Conservation (phyloP, 2,797 vertebrate species). For the Microtus californicus region DNA sequence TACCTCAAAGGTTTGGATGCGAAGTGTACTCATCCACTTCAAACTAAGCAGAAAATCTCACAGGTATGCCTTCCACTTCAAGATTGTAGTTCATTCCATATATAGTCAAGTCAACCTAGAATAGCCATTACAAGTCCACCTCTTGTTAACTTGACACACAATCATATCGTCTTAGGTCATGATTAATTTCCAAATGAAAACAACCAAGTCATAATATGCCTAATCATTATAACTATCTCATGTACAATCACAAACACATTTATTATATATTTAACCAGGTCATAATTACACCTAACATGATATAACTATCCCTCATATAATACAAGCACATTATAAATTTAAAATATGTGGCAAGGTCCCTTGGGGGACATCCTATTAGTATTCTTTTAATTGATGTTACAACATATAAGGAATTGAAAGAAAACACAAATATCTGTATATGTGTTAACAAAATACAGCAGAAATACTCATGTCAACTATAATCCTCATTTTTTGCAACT, state of each 20-base stretch:
- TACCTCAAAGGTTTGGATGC: neutral
- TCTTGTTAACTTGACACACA: neutral
- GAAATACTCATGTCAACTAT: neutral
- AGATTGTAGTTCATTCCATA: neutral
- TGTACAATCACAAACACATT: neutral
- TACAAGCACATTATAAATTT: neutral
- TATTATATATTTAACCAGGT: neutral
- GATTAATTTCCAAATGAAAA: neutral
- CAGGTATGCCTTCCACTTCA: neutral
- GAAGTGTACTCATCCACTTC: neutral
- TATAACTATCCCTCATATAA: neutral
- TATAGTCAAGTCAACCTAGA: neutral
- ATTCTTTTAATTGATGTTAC: neutral
- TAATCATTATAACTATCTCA: neutral
- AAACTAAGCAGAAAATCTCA: neutral
- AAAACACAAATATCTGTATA: neutral
- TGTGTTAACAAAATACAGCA: neutral
- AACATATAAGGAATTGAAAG: neutral
- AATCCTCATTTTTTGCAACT: neutral
- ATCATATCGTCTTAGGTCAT: neutral
- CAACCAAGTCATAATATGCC: neutral
- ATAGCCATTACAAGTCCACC: neutral
- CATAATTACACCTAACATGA: neutral
- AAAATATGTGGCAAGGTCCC: no score
- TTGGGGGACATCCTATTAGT: neutral